Conservation (phyloP, 2,113 vertebrate genomes). For the Steatornis caripensis region DNA sequence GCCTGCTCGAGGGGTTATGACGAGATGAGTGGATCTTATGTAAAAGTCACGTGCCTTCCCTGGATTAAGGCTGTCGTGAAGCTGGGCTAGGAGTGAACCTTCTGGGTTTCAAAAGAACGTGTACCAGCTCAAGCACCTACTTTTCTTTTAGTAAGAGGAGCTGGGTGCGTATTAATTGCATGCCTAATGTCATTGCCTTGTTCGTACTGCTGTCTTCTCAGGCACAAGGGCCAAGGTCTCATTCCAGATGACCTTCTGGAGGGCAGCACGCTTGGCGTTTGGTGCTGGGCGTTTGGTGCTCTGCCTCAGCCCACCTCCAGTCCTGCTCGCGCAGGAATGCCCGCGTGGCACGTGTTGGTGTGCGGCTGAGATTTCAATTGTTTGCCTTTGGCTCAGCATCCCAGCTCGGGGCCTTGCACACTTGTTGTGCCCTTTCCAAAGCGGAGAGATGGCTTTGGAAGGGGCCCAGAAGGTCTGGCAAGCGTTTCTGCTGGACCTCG, state of each 20-base stretch:
- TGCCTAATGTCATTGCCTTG: not conserved
- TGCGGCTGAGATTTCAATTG: not conserved
- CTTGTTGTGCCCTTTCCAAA: constrained; percentile 32
- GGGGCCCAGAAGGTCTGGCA: constrained; percentile 33
- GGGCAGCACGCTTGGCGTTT: not conserved
- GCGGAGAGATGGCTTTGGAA: constrained; percentile 41
- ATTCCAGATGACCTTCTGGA: not conserved
- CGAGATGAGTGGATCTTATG: not conserved
- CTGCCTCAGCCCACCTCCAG: not conserved
- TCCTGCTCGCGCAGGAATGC: not conserved
- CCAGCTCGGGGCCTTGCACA: not conserved
- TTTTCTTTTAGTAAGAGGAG: not conserved
- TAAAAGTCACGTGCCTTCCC: not conserved
- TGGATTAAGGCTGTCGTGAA: not conserved
- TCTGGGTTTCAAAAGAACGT: not conserved
- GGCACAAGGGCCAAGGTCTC: not conserved
- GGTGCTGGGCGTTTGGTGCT: not conserved
- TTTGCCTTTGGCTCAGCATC: not conserved
- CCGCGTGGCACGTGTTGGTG: accelerated
- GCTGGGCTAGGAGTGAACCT: not conserved
- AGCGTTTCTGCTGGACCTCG: not conserved
- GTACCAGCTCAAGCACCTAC: not conserved
- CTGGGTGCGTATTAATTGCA: not conserved
- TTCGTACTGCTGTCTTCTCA: not conserved
- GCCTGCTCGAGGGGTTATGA: not conserved